Percentiles rank a stretch among this genome's conserved stretches.
phyloP scores from a whole-genome alignment of 2,113 vertebrate species.

The Lepisosteus oculatus region DNA sequence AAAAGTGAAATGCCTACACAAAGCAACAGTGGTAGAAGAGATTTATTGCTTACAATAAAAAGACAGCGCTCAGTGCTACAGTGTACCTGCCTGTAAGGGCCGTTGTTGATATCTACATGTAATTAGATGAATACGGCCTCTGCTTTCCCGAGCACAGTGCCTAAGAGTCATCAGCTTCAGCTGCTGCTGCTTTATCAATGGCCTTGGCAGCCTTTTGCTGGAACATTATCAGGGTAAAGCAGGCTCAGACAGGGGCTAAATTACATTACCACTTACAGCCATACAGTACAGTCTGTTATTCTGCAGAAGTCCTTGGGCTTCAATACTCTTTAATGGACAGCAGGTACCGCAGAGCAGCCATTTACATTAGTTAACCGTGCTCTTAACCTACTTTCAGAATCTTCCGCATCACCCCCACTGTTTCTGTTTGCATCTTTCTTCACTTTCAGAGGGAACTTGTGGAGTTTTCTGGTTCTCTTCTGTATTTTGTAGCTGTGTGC shows the following conservation, averaged over 20 bases:
- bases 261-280: not conserved
- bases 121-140: constrained; percentile 54
- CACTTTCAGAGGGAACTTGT: not conserved
- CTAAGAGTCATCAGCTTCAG: no score
- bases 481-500: not conserved
- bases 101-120: constrained; percentile 30
- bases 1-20: no score
- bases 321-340: constrained; percentile 18
- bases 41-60: no score
- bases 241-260: constrained; percentile 1
- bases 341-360: constrained; percentile 14
- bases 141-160: constrained; percentile 31
- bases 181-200: no score
- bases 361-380: constrained; percentile 11
- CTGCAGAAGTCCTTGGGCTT: constrained; percentile 17
- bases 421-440: constrained; percentile 5
- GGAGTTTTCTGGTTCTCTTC: constrained; percentile 10
- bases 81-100: no score
- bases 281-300: constrained; percentile 16
- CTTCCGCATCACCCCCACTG: constrained; percentile 18
- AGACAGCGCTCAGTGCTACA: no score
- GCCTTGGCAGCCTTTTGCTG: not conserved
- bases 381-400: constrained; percentile 19
- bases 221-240: constrained; percentile 19
- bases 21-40: no score